Percentiles rank a stretch among this genome's conserved stretches.
phyloP scores from a whole-genome alignment of 2,797 vertebrate species.

The Aratinga solstitialis region DNA sequence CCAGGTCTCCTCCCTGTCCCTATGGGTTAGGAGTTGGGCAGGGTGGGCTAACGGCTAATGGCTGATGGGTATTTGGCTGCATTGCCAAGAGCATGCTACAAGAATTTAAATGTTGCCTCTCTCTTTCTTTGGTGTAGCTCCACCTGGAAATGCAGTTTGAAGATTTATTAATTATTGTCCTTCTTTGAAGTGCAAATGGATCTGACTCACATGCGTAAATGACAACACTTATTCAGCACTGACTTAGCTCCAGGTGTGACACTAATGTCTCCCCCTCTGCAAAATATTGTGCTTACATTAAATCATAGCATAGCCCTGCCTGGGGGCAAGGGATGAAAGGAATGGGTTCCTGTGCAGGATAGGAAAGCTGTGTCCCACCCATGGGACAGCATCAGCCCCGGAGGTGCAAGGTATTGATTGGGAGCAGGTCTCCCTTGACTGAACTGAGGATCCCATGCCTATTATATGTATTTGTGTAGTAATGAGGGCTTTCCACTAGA shows the following conservation, averaged over 20 bases:
- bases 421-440: not conserved
- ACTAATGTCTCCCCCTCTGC: not conserved
- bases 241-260: not conserved
- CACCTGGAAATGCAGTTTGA: not conserved
- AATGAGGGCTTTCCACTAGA: conserved; percentile 65
- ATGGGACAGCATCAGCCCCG: not conserved
- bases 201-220: not conserved
- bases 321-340: not conserved
- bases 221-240: not conserved
- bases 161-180: not conserved
- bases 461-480: conserved; percentile 38
- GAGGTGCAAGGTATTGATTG: accelerated
- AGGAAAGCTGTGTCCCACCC: not conserved
- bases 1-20: not conserved
- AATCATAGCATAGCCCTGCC: not conserved
- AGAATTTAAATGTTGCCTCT: not conserved
- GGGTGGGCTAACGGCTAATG: not conserved
- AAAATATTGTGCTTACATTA: not conserved
- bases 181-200: not conserved
- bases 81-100: not conserved
- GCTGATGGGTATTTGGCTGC: not conserved
- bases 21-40: not conserved
- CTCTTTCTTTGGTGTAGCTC: not conserved
- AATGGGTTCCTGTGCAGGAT: not conserved
- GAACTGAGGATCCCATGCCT: not conserved